Percentiles rank a stretch among this genome's conserved stretches.
phyloP scores from a whole-genome alignment of 2,888 invertebrate genomes.

The Chymomyza fuscimana region DNA sequence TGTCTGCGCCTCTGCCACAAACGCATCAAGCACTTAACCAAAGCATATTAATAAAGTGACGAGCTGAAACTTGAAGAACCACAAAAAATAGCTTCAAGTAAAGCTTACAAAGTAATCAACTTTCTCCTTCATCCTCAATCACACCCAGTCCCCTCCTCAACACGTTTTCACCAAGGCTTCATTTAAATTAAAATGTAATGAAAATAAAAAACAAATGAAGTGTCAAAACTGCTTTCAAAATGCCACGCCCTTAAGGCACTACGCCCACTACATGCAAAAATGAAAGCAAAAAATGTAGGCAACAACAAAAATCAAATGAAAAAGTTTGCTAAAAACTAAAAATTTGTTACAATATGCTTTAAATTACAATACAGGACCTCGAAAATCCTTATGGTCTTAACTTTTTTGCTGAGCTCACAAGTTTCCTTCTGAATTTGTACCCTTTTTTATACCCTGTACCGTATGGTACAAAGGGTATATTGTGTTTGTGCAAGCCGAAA shows the following conservation, averaged over 20 bases:
- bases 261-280: neutral
- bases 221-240: neutral
- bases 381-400: too few relatives aligned
- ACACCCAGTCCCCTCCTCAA: neutral
- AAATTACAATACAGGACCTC: too few relatives aligned
- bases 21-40: neutral
- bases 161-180: neutral
- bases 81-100: neutral
- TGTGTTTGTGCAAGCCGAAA: too few relatives aligned
- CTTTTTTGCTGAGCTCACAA: too few relatives aligned
- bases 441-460: too few relatives aligned
- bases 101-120: neutral
- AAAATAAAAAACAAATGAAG: neutral
- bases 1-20: too few relatives aligned
- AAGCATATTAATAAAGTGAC: slow-evolving; percentile 66
- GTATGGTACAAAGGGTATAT: too few relatives aligned
- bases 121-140: neutral
- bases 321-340: neutral
- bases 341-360: neutral
- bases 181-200: neutral
- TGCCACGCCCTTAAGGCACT: neutral
- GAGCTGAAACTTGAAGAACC: slow-evolving; percentile 59
- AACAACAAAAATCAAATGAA: neutral
- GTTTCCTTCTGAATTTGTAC: too few relatives aligned
- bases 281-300: neutral